Evolutionary conservation across 2,797 vertebrate species (phyloP), one percentile per base, ranked within the genome.

Genomic region (Protonibea diacanthus): DNA sequence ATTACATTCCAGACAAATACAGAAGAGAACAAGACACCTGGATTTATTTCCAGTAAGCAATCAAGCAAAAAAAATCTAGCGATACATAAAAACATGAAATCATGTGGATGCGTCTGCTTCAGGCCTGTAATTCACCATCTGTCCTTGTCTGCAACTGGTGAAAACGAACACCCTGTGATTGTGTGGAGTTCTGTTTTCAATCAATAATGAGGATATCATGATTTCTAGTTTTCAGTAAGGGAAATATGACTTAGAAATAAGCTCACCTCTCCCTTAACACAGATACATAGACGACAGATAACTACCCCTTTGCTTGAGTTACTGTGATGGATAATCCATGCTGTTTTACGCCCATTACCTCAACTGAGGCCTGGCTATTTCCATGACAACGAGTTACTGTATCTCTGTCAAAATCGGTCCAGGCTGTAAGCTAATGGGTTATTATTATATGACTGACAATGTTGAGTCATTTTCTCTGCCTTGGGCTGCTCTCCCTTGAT

Each of bases 351-450:
- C 47, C 80, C 57, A 82, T 92, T 90, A 89, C 78, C 81, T 79
- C 61, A 15, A 86, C 77, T 27, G 18, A 77, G 51, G 65, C 79
- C 74, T 66, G 75, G 66, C 42, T 68, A 89, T 94, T 89, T 90
- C 90, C 90, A 93, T 93, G 93, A 91, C 89, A 84, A 94, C 87
- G 3, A 68, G 76, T 81, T 84, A 78, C 78, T 68, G 77, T 92
- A 93, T 92, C 90, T 85, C 80, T 79, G 79, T 86, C 71, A 2
- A 88, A 84, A 92, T 91, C 82, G 25, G 79, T 70, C 68, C 80
- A 71, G 81, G 64, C 76, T 81, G 62, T 70, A 67, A 78, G 76
- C 81, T 90, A 91, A 92, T 89, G 87, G 86, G 58, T 86, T 85
- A 87, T 90, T 83, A 90, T 86, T 76, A 81, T 80, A 83, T 88